Evolutionary conservation across 2,888 invertebrate genomes (phyloP), one percentile per base, ranked within the genome.

Genomic region (Thera obeliscata): DNA sequence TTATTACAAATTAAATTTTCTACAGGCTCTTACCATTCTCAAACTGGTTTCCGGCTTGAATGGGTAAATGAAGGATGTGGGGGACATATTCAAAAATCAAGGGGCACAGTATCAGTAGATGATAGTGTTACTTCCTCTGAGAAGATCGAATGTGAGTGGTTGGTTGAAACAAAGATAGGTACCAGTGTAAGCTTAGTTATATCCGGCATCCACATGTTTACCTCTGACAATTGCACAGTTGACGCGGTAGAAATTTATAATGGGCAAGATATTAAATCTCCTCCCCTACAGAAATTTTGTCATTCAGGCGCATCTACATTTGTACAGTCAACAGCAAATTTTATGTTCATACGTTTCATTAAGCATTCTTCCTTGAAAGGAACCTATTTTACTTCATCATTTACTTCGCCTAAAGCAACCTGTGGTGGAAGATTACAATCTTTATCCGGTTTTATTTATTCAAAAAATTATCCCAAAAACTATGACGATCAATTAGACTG

Each of bases 401-500:
- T 85, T 74, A 63, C 71, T 64, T 79, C 87, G 1, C 66, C 61
- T 41, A 77, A 71, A 65, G 74, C 89, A 93, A 96, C 94, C 63
- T 99, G 98, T 84, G 98, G 98, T 1, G 98, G 98, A 0, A 86
- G 78, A 66, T 94, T 96, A 69, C 87, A 86, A 0, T 85, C 95
- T 0, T 86, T 91, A 0, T 89, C 91, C 3, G 98, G 98, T 0
- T 82, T 88, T 0, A 95, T 99, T 67, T 94, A 95, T 76, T 97
- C 98, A 0, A 95, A 96, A 8, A 97, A 98, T 81, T 99, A 97
- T 88, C 99, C 99, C 0, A 87, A 94, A 64, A 95, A 96, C 78
- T 98, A 98, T 89, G 96, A 96, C 0, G 87, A 91, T 57, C 94
- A 95, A 77, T 94, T 96, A 65, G 95, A 96, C 71, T 99, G 99